These are phyloP conservation scores for Scaptomyza pallida DNA, from an alignment of 1,140 invertebrate genomes.

Conservation along the genomic window DNA sequence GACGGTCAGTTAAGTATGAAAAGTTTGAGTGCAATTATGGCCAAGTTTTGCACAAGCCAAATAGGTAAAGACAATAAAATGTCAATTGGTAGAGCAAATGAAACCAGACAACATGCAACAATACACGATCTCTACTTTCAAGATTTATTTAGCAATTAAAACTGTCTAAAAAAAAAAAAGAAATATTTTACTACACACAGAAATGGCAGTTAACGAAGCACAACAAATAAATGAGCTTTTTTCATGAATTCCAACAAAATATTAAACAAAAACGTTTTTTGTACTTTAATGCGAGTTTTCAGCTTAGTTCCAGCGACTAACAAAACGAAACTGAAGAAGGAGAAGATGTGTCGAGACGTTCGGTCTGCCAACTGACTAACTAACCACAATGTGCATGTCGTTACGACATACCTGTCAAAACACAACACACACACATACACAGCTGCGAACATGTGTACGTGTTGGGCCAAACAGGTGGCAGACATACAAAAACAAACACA, in stretches of 20 bases:
- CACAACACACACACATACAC: conserved; percentile 18
- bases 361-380: conserved; percentile 3
- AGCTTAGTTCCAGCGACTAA: conserved; percentile 18
- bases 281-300: background rate
- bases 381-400: conserved; percentile 55
- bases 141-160: background rate
- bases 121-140: background rate
- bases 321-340: conserved; percentile 5
- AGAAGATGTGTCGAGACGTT: background rate
- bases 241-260: background rate
- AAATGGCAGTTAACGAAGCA: conserved; percentile 6
- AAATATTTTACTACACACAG: too few species aligned
- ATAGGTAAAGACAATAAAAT: background rate
- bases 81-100: conserved; percentile 16
- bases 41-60: conserved; percentile 18
- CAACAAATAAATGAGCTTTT: conserved; percentile 26
- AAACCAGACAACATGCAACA: background rate
- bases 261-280: background rate
- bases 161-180: too few species aligned
- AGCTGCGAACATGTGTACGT: conserved; percentile 15
- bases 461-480: conserved; percentile 45
- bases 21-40: conserved; percentile 28
- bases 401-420: conserved; percentile 58
- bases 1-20: too few species aligned
- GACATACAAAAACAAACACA: background rate